Evolutionary conservation across 2,113 vertebrate genomes (phyloP), one percentile per base, ranked within the genome.

Genomic region (Tachysurus vachellii): DNA sequence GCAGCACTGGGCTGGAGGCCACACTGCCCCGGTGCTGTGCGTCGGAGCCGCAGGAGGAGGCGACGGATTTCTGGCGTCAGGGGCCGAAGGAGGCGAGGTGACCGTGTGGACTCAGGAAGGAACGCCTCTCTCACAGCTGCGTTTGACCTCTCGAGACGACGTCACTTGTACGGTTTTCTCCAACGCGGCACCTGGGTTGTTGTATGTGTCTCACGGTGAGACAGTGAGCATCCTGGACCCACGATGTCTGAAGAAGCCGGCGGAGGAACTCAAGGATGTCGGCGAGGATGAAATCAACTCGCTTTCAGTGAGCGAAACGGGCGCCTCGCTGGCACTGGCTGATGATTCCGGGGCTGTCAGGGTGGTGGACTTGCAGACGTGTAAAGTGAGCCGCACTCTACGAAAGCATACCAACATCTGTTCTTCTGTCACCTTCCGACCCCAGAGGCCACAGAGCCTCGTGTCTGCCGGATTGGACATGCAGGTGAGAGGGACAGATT

Each of bases 401-500:
- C 95, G 95, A 86, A 96, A 95, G 88, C 98, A 99, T 93, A 96
- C 96, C 17, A 99, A 99, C 91, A 99, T 99, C 93, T 99, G 98
- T 92, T 97, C 98, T 4, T 97, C 97, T 1, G 96, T 98, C 79
- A 95, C 93, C 79, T 99, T 99, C 92, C 94, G 97, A 28, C 97
- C 98, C 56, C 96, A 96, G 73, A 93, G 97, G 64, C 97, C 98
- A 73, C 97, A 97, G 50, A 98, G 97, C 91, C 94, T 99, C 57
- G 90, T 99, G 79, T 99, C 98, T 61, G 97, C 96, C 73, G 98
- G 98, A 57, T 94, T 99, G 80, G 98, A 99, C 95, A 99, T 99
- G 98, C 97, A 99, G 97, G 98, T 99, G 59, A 73, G 70, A 28
- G n/a, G 5, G 21, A 62, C 14, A 0, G 57, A 28, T 47, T 44